Conservation (phyloP, 2,797 vertebrate species). For the Xerus rutilus region DNA sequence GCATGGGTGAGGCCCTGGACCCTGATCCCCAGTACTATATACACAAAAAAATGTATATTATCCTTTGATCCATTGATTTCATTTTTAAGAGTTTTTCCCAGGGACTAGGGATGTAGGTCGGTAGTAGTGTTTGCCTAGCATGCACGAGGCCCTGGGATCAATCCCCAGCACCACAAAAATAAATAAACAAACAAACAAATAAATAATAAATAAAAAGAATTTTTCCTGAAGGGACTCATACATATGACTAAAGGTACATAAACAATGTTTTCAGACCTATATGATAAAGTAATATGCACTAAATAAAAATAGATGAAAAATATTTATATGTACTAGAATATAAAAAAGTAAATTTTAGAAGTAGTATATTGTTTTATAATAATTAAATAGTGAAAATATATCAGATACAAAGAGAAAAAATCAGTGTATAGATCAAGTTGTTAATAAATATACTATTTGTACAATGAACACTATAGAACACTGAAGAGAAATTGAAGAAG, state of each 20-base stretch:
- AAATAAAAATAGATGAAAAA: not conserved
- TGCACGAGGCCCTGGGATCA: too few species aligned
- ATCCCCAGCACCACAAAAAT: too few species aligned
- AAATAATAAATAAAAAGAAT: not conserved
- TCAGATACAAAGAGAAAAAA: not conserved
- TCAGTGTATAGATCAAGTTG: not conserved
- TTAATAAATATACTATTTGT: constrained; percentile 26
- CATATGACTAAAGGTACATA: not conserved
- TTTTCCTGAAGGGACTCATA: not conserved
- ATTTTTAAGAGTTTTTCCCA: constrained; percentile 37
- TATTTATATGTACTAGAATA: not conserved
- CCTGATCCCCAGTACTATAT: not conserved
- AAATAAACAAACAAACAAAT: too few species aligned
- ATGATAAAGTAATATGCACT: not conserved
- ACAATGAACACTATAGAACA: too few species aligned
- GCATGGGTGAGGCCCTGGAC: not conserved
- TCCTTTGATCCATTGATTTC: not conserved
- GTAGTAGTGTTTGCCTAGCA: too few species aligned
- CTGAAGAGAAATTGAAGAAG: too few species aligned
- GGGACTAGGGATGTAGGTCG: too few species aligned
- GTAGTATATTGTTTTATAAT: not conserved
- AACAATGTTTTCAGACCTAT: not conserved
- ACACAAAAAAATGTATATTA: not conserved
- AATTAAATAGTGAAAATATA: not conserved
- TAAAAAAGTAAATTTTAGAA: not conserved